A percentile compares a stretch with the other conserved stretches of the same genome.
Evolutionary conservation across 64 coral and sea anemone genomes (phyloP).

Genomic region (Pachyseris speciosa): DNA sequence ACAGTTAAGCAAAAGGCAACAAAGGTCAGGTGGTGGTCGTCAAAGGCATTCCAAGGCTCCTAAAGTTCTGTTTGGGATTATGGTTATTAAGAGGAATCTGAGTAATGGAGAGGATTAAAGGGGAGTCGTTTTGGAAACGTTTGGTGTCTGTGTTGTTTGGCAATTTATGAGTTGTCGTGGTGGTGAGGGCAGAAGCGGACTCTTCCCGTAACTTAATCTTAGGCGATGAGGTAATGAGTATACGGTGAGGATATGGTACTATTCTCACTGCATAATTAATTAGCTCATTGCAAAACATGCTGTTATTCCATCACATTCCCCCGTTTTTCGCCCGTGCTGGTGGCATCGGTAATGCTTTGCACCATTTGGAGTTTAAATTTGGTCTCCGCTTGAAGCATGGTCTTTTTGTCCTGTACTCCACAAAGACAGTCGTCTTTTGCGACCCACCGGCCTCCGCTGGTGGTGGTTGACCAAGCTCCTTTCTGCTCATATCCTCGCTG

Average conservation of each 20-base stretch:
- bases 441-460: not conserved
- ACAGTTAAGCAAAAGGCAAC: not conserved
- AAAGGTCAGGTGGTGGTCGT: not conserved
- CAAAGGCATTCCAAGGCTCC: not conserved
- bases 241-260: not conserved
- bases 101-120: slow-evolving; percentile 13
- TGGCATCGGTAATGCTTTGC: not conserved
- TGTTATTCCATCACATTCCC: not conserved
- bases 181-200: slow-evolving; percentile 27
- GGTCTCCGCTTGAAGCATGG: not conserved
- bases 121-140: not conserved
- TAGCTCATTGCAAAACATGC: not conserved
- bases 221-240: not conserved
- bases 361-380: not conserved
- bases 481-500: not conserved
- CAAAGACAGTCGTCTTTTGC: not conserved
- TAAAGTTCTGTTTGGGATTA: not conserved
- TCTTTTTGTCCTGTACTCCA: not conserved
- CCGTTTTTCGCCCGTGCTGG: not conserved
- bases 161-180: not conserved
- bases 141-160: not conserved
- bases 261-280: slow-evolving; percentile 27
- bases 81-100: not conserved
- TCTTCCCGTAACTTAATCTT: slow-evolving; percentile 7
- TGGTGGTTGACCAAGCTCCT: not conserved